phyloP scores from a whole-genome alignment of 2,888 invertebrate species.

The Andricus quercusramuli region DNA sequence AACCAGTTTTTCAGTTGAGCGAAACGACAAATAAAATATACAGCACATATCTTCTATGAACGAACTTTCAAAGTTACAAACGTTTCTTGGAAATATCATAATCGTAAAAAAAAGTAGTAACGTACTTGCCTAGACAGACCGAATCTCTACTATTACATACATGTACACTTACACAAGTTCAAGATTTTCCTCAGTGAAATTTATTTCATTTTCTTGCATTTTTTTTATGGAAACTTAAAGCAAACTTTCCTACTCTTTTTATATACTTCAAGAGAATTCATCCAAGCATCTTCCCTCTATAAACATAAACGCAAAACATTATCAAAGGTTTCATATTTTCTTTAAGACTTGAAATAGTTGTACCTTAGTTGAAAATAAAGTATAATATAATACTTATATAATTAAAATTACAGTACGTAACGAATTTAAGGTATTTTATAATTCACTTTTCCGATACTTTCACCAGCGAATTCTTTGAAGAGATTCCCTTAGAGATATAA shows the following conservation, averaged over 20 bases:
- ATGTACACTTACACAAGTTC: background rate
- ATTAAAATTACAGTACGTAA: too few relatives aligned
- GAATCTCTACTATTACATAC: background rate
- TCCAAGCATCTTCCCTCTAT: background rate
- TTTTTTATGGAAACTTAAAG: constrained; percentile 7
- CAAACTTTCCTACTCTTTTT: constrained; percentile 3
- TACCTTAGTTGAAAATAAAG: too few relatives aligned
- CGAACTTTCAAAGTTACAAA: background rate
- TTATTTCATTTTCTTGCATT: background rate
- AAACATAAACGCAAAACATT: background rate
- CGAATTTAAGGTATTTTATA: background rate
- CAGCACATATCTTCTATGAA: background rate
- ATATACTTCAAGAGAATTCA: background rate
- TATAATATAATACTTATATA: too few relatives aligned
- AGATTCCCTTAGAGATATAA: background rate
- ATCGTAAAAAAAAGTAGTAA: background rate
- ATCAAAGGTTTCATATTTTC: too few relatives aligned
- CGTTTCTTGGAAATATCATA: background rate
- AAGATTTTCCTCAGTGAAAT: background rate
- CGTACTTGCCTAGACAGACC: background rate
- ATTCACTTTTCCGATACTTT: background rate
- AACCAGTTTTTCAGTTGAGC: background rate
- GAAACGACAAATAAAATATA: background rate
- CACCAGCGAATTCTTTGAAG: background rate
- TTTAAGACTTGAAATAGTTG: too few relatives aligned